These are phyloP conservation scores for Rhysida immarginata DNA, from an alignment of 1,140 invertebrate genomes.

Conservation along the genomic window DNA sequence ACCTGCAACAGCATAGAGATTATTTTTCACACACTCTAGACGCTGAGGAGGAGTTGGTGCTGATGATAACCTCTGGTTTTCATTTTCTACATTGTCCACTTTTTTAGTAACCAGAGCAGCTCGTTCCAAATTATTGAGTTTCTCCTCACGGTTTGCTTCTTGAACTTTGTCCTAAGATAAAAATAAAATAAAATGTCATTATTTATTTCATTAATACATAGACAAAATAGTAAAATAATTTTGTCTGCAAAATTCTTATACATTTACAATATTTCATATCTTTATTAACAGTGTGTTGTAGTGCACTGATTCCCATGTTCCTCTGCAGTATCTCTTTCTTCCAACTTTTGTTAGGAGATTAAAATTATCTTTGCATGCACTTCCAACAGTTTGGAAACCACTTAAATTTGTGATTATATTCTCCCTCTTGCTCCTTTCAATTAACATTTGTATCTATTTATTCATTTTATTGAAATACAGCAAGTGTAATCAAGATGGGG, in stretches of 20 bases:
- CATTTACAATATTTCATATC: not conserved
- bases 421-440: no score
- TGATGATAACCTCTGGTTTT: no score
- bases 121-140: constrained; percentile 19
- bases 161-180: constrained; percentile 4
- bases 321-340: not conserved
- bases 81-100: constrained; percentile 11
- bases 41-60: constrained; percentile 9
- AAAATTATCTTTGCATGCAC: no score
- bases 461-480: no score
- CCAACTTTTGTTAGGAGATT: no score
- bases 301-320: not conserved
- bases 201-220: not conserved
- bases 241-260: not conserved
- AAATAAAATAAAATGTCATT: not conserved
- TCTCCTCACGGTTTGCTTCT: constrained; percentile 12
- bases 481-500: no score
- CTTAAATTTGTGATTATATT: no score
- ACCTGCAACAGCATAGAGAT: constrained; percentile 3
- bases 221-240: not conserved
- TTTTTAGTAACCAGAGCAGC: constrained; percentile 18
- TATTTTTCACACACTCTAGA: constrained; percentile 5
- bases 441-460: no score
- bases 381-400: no score
- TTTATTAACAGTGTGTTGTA: not conserved